Base-by-base conservation (phyloP, 2,797 vertebrate genomes). In the Sandelia bainsii region DNA sequence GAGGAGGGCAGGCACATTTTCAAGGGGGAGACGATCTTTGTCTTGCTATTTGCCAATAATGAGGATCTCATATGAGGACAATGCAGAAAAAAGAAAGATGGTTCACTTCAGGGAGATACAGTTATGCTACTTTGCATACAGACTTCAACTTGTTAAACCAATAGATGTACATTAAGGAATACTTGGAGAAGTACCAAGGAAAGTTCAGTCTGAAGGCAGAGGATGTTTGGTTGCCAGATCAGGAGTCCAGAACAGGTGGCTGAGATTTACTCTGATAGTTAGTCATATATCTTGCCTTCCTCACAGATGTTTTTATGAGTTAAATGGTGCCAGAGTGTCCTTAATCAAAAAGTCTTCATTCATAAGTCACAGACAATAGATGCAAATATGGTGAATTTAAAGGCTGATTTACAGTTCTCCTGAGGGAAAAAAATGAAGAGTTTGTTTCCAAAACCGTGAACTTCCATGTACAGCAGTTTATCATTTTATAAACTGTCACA, bases 211-310 rank as follows among this genome's bases (percentile, higher is more conserved):
- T 56, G 57, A 51, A 79, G 69, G 37, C 62, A 51, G 45, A 62
- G 50, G 71, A 60, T 46, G 52, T 79, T 48, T 64, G 14, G 70
- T 44, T 60, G 82, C 78, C 83, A 89, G 84, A 92, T 84, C 65
- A 81, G 40, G 42, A 82, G 81, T 88, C 77, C 78, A 80, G 73
- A 81, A 72, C 85, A 90, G 83, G 84, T 90, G 85, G 79, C 70
- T 80, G 51, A 75, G 86, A 81, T 85, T 87, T 80, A 74, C 69
- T 80, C 79, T 69, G 75, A 69, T 77, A 84, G 79, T 88, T 82
- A 77, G 81, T 92, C 85, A 80, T 20, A n/a, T 39, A 73, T 57
- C 60, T 64, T 17, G 45, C 49, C 53, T 69, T 79, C 62, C 75
- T 74, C 50, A 46, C 82, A 76, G 85, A 84, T 86, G 61, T 53